Percentiles rank a stretch among this genome's conserved stretches.
These are phyloP conservation scores for Bothrops jararaca DNA, from an alignment of 2,113 vertebrate genomes.

Conservation along the genomic window DNA sequence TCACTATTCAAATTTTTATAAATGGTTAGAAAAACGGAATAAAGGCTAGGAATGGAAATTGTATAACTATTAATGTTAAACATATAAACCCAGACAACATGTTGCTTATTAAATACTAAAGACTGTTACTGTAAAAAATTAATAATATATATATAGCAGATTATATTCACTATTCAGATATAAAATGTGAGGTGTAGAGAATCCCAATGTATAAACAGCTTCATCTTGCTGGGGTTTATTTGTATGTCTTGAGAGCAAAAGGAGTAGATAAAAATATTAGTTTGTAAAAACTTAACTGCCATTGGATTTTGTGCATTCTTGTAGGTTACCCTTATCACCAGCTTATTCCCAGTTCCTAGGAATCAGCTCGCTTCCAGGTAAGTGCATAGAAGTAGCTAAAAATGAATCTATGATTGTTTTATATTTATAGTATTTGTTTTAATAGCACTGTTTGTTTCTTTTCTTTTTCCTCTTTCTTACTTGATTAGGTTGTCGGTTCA, in stretches of 20 bases:
- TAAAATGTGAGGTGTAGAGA: neutral
- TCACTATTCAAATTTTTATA: neutral
- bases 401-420: neutral
- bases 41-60: too few species aligned
- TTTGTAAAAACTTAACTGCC: neutral
- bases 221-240: neutral
- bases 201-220: neutral
- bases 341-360: conserved; percentile 79
- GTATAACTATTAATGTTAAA: too few species aligned
- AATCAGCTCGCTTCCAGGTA: conserved; percentile 87
- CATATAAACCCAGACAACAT: too few species aligned
- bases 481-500: conserved; percentile 84
- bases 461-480: neutral
- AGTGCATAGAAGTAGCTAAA: conserved; percentile 11
- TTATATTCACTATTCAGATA: too few species aligned
- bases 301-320: neutral
- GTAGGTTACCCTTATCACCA: conserved; percentile 79
- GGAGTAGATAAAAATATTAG: neutral
- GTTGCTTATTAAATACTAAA: too few species aligned
- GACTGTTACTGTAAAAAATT: too few species aligned
- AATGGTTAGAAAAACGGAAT: too few species aligned
- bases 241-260: neutral
- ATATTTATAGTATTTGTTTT: neutral
- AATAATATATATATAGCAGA: too few species aligned
- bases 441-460: neutral